Evolutionary conservation across 2,113 vertebrate genomes (phyloP).

Genomic region (Gobiocypris rarus): DNA sequence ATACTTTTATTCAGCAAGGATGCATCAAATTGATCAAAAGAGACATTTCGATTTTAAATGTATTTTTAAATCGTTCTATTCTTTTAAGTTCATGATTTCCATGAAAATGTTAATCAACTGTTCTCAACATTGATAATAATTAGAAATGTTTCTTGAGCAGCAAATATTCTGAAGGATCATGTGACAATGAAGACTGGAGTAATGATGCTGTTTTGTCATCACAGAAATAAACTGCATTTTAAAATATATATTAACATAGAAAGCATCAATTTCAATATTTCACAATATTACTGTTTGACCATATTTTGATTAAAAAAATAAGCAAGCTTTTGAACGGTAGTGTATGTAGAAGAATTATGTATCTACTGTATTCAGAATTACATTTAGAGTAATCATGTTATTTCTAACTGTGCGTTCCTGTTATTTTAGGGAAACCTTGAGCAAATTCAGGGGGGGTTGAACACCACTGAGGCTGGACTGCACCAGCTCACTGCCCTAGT

Average conservation of each 20-base stretch:
- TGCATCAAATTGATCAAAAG: neutral
- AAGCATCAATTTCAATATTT: neutral
- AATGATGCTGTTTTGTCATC: neutral
- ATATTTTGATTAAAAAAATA: neutral
- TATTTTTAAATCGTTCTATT: no score
- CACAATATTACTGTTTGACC: neutral
- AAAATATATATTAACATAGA: neutral
- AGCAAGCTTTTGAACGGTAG: neutral
- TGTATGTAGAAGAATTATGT: neutral
- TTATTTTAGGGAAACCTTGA: constrained; percentile 83
- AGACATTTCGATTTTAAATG: neutral
- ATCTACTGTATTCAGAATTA: neutral
- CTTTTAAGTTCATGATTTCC: no score
- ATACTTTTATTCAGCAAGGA: neutral
- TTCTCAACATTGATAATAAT: neutral
- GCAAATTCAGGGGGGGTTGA: constrained; percentile 88
- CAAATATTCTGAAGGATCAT: neutral
- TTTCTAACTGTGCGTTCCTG: neutral
- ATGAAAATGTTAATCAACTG: neutral
- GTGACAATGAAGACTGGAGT: neutral
- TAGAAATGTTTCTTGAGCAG: neutral
- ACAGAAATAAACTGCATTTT: neutral
- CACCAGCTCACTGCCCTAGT: constrained; percentile 97
- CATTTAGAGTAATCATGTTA: neutral
- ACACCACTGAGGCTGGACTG: constrained; percentile 90